A percentile compares a stretch with the other conserved stretches of the same genome.
phyloP scores from a whole-genome alignment of 2,797 vertebrate genomes.

The Myiotriccus ornatus region DNA sequence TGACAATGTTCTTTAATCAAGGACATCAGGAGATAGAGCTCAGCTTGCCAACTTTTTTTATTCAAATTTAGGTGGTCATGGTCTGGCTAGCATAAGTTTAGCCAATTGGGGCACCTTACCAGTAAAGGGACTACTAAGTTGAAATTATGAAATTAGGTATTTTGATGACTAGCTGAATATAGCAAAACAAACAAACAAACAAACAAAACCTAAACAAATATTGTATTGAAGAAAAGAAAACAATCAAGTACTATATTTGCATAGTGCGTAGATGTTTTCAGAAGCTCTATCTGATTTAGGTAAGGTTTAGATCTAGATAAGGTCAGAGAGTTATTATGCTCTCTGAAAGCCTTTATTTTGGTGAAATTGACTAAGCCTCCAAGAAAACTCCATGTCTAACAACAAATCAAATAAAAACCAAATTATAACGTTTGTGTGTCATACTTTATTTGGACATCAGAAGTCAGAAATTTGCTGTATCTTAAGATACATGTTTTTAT shows the following conservation, averaged over 20 bases:
- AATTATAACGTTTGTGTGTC: too few species aligned
- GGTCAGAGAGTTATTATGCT: not conserved
- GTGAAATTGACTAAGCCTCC: not conserved
- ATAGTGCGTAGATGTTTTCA: not conserved
- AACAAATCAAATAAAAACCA: not conserved
- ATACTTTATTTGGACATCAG: not conserved
- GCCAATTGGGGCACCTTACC: fast-evolving
- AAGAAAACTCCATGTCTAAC: not conserved
- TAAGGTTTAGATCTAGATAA: not conserved
- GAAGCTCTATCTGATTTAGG: not conserved
- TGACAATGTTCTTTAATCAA: not conserved
- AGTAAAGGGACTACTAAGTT: not conserved
- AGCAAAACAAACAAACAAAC: not conserved
- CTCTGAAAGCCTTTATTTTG: not conserved
- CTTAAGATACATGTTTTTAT: not conserved
- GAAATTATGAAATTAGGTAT: not conserved
- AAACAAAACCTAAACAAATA: not conserved
- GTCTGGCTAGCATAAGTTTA: not conserved
- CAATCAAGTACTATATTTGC: not conserved
- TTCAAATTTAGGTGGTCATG: not conserved
- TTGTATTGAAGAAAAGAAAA: not conserved
- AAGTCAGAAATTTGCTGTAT: not conserved
- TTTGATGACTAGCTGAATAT: not conserved
- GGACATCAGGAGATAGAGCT: not conserved
- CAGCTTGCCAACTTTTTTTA: not conserved